Evolutionary conservation across 2,113 vertebrate species (phyloP), one percentile per base, ranked within the genome.

Genomic region (Pelecanoides urinatrix): DNA sequence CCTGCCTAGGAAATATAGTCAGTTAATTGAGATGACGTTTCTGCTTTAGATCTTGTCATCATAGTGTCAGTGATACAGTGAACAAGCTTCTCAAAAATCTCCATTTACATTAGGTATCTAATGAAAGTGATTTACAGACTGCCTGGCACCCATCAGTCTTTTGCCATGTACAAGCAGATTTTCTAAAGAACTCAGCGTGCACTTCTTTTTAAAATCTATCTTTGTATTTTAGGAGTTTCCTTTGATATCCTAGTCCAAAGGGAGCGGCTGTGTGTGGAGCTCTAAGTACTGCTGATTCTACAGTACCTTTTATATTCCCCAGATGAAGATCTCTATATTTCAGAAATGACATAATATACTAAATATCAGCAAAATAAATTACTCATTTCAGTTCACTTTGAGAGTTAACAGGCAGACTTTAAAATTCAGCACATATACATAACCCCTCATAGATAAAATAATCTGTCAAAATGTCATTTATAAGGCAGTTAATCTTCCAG

Each of bases 291-390:
- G 38, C 45, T 76, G 78, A 42, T 65, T 92, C 47, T 67, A 61
- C 34, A 67, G 22, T 22, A 77, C 50, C 29, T 70, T 80, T 92
- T 86, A 27, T 40, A 67, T 55, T 88, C n/a, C 34, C 63, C 55
- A 65, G 59, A 68, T 70, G 9, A 94, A 88, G 55, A 84, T n/a
- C 30, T 88, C 34, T 61, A 0, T 77, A 63, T 75, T 86, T 92
- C 68, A 96, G 59, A 94, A 86, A 86, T 77, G 18, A 47, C 44
- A 88, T 78, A 80, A 67, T 13, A 19, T 71, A 52, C 26, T 45
- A 78, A 90, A 68, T 80, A 93, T 59, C 56, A 94, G 44, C 25
- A 96, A 96, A 96, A 89, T 65, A 71, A 95, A 91, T 78, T 67
- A 84, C 40, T 92, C 17, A 36, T 88, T 94, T 90, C 40, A 61